A percentile compares a stretch with the other conserved stretches of the same genome.
These are phyloP conservation scores for Maniola jurtina DNA, from an alignment of 1,140 invertebrate species.

Conservation along the genomic window DNA sequence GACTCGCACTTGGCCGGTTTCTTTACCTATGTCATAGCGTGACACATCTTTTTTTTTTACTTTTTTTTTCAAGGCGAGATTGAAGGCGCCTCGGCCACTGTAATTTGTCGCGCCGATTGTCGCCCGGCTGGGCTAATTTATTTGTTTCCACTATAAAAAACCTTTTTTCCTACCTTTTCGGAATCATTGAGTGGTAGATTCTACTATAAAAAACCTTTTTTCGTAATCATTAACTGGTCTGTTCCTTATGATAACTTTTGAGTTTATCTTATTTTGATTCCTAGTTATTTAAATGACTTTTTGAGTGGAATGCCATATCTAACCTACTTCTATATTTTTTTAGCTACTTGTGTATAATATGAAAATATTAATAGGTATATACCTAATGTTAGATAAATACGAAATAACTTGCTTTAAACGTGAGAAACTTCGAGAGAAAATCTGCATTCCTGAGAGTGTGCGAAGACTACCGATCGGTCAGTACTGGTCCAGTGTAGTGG, in stretches of 20 bases:
- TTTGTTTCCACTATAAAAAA: conserved; percentile 20
- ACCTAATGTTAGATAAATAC: no score
- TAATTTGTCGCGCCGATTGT: conserved; percentile 53
- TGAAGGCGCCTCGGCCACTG: conserved; percentile 41
- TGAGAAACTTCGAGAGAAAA: no score
- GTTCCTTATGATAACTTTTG: neutral
- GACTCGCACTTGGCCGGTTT: no score
- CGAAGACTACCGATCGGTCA: no score
- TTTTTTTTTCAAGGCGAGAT: conserved; percentile 29
- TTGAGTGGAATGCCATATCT: neutral
- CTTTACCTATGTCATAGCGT: conserved; percentile 27
- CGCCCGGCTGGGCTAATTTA: conserved; percentile 13
- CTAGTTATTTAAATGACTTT: neutral
- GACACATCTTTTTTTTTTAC: conserved; percentile 49
- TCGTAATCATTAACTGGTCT: no score
- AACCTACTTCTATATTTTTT: no score
- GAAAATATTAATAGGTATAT: no score
- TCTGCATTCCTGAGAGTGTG: no score
- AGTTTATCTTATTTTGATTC: neutral
- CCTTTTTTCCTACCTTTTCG: conserved; percentile 12
- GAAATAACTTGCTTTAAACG: no score
- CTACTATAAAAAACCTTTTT: neutral
- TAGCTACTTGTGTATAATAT: no score
- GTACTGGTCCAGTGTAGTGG: no score
- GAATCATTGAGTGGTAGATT: neutral